A percentile compares a stretch with the other conserved stretches of the same genome.
These are phyloP conservation scores for Thrips palmi DNA, from an alignment of 1,140 invertebrate species.

Conservation along the genomic window DNA sequence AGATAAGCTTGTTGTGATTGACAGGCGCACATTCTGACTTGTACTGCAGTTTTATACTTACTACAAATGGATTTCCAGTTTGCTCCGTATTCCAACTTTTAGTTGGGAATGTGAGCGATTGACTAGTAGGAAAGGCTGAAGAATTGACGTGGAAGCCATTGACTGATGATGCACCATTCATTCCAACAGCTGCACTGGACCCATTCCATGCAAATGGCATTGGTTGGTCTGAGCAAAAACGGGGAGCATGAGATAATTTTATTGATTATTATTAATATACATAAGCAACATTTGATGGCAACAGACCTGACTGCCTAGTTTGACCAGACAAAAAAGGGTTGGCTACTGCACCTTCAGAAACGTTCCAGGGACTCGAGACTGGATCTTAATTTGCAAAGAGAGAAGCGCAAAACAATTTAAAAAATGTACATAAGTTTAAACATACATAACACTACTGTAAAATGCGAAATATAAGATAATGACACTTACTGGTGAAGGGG, in stretches of 20 bases:
- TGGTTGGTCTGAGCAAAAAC: constrained; percentile 3
- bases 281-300: constrained; percentile 6
- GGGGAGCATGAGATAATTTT: neutral
- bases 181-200: too few relatives aligned
- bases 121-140: constrained; percentile 12
- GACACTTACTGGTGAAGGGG: constrained; percentile 8
- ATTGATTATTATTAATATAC: neutral
- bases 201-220: constrained; percentile 8
- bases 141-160: too few relatives aligned
- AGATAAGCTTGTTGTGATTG: neutral
- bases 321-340: constrained; percentile 5
- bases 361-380: constrained; percentile 8
- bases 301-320: constrained; percentile 8
- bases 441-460: constrained; percentile 2
- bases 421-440: constrained; percentile 4
- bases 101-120: constrained; percentile 13
- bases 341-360: too few relatives aligned
- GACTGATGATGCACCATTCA: too few relatives aligned
- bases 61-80: constrained; percentile 14
- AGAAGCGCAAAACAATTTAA: constrained; percentile 6
- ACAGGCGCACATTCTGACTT: neutral
- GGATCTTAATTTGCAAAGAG: constrained; percentile 3
- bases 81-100: constrained; percentile 12
- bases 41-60: too few relatives aligned
- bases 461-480: neutral